Base-by-base conservation (phyloP, 2,888 invertebrate species). In the Eurytoma californica region DNA sequence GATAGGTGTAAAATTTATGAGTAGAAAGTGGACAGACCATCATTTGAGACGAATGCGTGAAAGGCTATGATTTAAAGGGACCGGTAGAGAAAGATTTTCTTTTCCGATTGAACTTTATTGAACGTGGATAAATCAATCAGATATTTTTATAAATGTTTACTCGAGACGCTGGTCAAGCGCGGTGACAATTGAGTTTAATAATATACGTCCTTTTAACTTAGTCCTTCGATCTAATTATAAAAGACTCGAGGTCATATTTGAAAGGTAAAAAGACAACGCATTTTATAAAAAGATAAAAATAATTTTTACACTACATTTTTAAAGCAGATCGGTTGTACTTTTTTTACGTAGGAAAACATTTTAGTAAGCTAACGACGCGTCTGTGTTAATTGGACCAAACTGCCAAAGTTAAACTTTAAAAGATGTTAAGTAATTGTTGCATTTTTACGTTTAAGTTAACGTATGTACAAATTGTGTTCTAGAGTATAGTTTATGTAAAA, bases 401-500 rank as follows among this genome's bases (percentile, higher is more conserved):
- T 81, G 76, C 78, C 81, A 81, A 81, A 81, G 72, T 79, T 70
- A 78, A 76, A 55, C n/a, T 49, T 73, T 74, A 67, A 76, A 68
- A n/a, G 20, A 18, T 60, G 51, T 47, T 74, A 69, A 47, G 12
- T 53, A 39, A 39, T 39, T 39, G 14, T 65, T 66, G 16, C 30
- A 18, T 63, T 63, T 63, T 53, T 39, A 66, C 55, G 66, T 60
- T 66, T 61, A 73, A 69, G 69, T 66, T 7, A 39, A 53, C 53
- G 47, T 30, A 18, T 63, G 39, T 63, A 63, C 39, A 63, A 39
- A 63, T 39, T 57, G 20, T 16, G 61, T 61, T 30, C 16, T 61
- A 60, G 20, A 30, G 3, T 30, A n/a, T 16, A 28, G 3, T 30
- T 51, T 51, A 24, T 39, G 18, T 57, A 28, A 14, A 61, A 2